Base-by-base conservation (phyloP, 2,797 vertebrate species). In the Brachymystax lenok region DNA sequence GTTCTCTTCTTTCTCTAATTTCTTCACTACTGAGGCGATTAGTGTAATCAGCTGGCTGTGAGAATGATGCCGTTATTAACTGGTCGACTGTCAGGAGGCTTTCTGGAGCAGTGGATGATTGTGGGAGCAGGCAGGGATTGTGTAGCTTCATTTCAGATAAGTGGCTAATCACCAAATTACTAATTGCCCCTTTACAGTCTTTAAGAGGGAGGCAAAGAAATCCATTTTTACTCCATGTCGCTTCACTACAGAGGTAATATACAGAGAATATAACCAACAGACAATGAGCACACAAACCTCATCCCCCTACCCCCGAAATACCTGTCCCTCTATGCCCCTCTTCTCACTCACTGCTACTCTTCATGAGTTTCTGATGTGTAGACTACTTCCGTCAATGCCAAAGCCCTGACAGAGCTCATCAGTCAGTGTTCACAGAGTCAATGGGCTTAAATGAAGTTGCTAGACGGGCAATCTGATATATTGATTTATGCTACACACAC, bases 1-100 rank as follows among this genome's bases (percentile, higher is more conserved):
- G 16, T 46, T 56, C 52, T 56, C 17, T 56, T 16, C 52, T 2
- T 46, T 12, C 17, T 54, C 52, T 56, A 4, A 46, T 46, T 46
- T 56, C 52, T 24, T 10, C 21, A 63, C 59, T 12, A 24, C 10
- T 63, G 59, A 13, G 59, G 24, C 24, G 59, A 63, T 63, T 63
- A 63, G 21, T 63, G 7, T 63, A 52, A 14, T 19, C 69, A 71
- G n/a, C 77, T 7, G 78, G 73, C 87, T 30, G 66, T 76, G 90
- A 88, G 89, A 94, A 93, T 93, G 94, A 92, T 84, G 81, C 88
- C 88, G 91, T 93, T 93, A 94, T 94, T 94, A 94, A 68, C 66
- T 16, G 17, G 30, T 68, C 16, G 1, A 24, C 94, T 93, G 90
- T 86, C 89, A 91, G 91, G 91, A 90, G 90, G 80, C 92, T 93